Conservation (phyloP, 2,113 vertebrate species). For the Sturnus vulgaris region DNA sequence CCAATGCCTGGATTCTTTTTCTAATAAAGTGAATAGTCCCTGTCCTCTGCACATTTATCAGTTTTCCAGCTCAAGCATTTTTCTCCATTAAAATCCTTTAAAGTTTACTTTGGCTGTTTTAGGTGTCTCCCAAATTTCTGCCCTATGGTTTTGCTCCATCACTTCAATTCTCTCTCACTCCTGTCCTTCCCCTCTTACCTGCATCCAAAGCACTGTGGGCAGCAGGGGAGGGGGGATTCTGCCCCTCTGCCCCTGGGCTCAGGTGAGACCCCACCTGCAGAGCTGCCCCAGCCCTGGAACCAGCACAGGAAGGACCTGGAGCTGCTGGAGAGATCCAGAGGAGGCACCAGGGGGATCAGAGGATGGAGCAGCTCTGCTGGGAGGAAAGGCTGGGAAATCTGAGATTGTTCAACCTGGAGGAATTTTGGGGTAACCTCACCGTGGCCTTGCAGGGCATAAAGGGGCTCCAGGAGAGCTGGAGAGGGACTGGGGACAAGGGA, state of each 20-base stretch:
- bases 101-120: not conserved
- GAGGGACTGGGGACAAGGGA: not conserved
- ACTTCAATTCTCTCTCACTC: not conserved
- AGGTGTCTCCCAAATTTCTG: not conserved
- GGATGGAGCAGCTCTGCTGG: not conserved
- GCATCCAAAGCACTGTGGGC: not conserved
- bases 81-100: not conserved
- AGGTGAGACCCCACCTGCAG: not conserved
- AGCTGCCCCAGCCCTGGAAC: not conserved
- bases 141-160: not conserved
- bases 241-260: not conserved
- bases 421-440: accelerated
- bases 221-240: not conserved
- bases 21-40: not conserved
- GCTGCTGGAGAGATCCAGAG: not conserved
- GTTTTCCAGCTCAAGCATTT: not conserved
- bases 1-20: not conserved
- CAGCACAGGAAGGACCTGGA: not conserved
- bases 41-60: not conserved
- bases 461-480: not conserved
- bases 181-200: not conserved
- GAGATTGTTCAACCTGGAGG: not conserved
- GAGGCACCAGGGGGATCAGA: not conserved
- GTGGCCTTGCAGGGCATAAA: accelerated
- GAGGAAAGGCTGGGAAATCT: not conserved